Conservation (phyloP, 1,140 invertebrate genomes). For the Drosophila orosa region DNA sequence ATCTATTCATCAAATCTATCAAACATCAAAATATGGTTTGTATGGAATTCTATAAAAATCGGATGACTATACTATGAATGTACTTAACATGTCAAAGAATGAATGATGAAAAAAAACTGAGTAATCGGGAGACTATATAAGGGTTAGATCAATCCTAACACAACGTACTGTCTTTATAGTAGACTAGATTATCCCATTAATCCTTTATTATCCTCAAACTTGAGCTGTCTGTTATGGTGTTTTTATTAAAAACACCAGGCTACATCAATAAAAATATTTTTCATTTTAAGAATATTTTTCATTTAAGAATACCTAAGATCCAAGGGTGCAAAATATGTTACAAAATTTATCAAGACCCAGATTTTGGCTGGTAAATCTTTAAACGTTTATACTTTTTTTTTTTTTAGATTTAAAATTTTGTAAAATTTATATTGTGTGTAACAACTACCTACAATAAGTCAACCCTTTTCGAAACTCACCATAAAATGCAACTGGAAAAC, state of each 20-base stretch:
- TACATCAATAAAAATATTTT: not conserved
- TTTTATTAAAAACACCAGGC: not conserved
- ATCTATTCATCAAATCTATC: too few species aligned
- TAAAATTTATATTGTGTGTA: not conserved
- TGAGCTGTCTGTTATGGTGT: too few species aligned
- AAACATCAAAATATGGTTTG: not conserved
- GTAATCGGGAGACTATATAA: too few species aligned
- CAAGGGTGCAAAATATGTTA: too few species aligned
- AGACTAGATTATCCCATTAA: not conserved
- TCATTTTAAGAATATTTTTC: not conserved
- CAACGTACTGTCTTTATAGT: not conserved
- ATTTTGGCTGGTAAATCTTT: too few species aligned
- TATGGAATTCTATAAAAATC: not conserved
- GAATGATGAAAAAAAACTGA: not conserved
- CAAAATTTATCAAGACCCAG: too few species aligned
- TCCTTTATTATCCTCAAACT: not conserved
- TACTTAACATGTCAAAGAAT: not conserved
- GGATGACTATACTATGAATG: not conserved
- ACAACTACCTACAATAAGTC: not conserved
- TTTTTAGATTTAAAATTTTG: not conserved
- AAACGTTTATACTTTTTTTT: too few species aligned
- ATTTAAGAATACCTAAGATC: not conserved
- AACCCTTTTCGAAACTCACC: slow-evolving; percentile 35
- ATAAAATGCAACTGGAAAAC: slow-evolving; percentile 50
- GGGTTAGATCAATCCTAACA: not conserved